Evolutionary conservation across 2,888 invertebrate genomes (phyloP).

Genomic region (Cheilosia vernalis): DNA sequence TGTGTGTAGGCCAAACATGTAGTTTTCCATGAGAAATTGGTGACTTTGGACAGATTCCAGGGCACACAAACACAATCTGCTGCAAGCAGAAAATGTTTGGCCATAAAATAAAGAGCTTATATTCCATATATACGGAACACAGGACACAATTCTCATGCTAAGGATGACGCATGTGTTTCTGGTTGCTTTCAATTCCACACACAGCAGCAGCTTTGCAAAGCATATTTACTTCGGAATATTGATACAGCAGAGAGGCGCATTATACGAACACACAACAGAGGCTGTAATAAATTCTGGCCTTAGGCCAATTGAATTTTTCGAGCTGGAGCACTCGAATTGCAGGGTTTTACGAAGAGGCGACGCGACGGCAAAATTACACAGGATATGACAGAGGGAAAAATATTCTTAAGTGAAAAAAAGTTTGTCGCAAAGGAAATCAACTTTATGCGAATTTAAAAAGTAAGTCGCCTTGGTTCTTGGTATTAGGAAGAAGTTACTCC

Average conservation of each 20-base stretch:
- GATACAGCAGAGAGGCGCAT: slow-evolving; percentile 31
- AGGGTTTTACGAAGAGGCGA: neutral
- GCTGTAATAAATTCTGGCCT: slow-evolving; percentile 59
- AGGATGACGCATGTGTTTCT: slow-evolving; percentile 53
- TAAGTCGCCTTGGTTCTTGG: slow-evolving; percentile 21
- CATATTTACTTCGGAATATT: slow-evolving; percentile 65
- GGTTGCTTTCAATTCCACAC: slow-evolving; percentile 40
- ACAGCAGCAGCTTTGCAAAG: slow-evolving; percentile 39
- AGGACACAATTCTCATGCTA: neutral
- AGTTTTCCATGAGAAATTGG: slow-evolving; percentile 25
- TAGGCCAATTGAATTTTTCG: slow-evolving; percentile 64
- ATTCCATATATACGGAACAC: slow-evolving; percentile 26
- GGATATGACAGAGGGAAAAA: slow-evolving; percentile 8
- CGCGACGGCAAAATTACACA: neutral
- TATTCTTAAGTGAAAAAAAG: slow-evolving; percentile 27
- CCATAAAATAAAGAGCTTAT: slow-evolving; percentile 70
- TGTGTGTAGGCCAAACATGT: slow-evolving; percentile 36
- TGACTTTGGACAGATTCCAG: slow-evolving; percentile 50
- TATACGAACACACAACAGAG: slow-evolving; percentile 18
- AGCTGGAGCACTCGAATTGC: slow-evolving; percentile 15
- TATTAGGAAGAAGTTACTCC: neutral
- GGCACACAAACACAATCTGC: slow-evolving; percentile 58
- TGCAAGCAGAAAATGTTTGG: slow-evolving; percentile 53
- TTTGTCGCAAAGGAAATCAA: slow-evolving; percentile 32
- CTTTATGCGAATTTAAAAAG: slow-evolving; percentile 39